These are phyloP conservation scores for Nebria ingens DNA, from an alignment of 1,140 invertebrate species.

Conservation along the genomic window DNA sequence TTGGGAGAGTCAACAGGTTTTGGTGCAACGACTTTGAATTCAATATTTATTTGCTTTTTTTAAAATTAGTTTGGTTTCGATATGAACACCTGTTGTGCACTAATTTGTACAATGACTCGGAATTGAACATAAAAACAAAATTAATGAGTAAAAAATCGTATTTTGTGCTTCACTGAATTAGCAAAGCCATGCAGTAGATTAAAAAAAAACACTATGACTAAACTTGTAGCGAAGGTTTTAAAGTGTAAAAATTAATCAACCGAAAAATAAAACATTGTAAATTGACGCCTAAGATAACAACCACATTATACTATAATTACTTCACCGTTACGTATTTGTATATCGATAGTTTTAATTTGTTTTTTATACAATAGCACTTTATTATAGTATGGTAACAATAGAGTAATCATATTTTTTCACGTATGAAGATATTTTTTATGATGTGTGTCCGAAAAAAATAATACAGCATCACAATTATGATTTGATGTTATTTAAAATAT, in stretches of 20 bases:
- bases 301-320: too few species aligned
- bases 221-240: background rate
- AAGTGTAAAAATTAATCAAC: background rate
- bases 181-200: background rate
- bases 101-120: background rate
- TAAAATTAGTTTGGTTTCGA: background rate
- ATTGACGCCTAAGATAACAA: too few species aligned
- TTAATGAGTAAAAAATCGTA: background rate
- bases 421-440: too few species aligned
- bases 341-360: too few species aligned
- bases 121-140: background rate
- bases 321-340: too few species aligned
- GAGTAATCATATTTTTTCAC: too few species aligned
- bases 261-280: background rate
- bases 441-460: too few species aligned
- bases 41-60: background rate
- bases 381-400: too few species aligned
- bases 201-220: background rate
- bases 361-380: too few species aligned
- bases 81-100: background rate
- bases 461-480: too few species aligned
- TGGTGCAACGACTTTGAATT: background rate
- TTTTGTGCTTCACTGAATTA: constrained; percentile 5
- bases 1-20: background rate
- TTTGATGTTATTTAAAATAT: too few species aligned